Percentiles rank a stretch among this genome's conserved stretches.
phyloP scores from a whole-genome alignment of 2,888 invertebrate species.

The Melinopterus prodromus region DNA sequence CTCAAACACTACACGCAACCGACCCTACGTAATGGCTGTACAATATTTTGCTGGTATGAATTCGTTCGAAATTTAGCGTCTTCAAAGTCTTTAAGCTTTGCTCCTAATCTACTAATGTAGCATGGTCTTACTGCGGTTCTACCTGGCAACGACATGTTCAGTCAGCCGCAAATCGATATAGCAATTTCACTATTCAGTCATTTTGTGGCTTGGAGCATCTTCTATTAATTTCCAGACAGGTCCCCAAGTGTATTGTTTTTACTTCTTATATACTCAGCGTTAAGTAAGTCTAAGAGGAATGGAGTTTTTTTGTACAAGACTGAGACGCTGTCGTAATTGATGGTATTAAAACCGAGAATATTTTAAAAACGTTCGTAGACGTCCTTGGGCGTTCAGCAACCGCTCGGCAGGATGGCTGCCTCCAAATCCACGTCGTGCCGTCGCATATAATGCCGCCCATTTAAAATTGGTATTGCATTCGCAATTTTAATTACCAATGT shows the following conservation, averaged over 20 bases:
- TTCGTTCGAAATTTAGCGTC: no score
- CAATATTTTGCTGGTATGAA: no score
- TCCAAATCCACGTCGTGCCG: conserved; percentile 41
- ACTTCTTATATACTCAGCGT: neutral
- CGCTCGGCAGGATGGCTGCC: neutral
- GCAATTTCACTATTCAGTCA: no score
- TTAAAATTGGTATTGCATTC: conserved; percentile 44
- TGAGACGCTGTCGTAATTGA: neutral
- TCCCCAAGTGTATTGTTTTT: neutral
- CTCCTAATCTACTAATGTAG: no score
- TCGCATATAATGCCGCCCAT: conserved; percentile 43
- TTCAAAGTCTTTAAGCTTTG: no score
- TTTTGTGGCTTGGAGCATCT: no score
- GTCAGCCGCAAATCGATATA: no score
- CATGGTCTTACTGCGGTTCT: no score
- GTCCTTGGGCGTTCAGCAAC: neutral
- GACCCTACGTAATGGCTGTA: no score
- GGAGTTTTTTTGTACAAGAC: neutral
- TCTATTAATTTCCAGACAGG: no score
- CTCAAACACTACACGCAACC: neutral
- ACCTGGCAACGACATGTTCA: no score
- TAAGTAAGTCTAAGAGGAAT: neutral
- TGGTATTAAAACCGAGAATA: neutral
- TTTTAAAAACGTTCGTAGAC: neutral
- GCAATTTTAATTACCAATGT: conserved; percentile 55